These are phyloP conservation scores for Pongo abelii DNA, from an alignment of 2,113 vertebrate genomes.

Conservation along the genomic window DNA sequence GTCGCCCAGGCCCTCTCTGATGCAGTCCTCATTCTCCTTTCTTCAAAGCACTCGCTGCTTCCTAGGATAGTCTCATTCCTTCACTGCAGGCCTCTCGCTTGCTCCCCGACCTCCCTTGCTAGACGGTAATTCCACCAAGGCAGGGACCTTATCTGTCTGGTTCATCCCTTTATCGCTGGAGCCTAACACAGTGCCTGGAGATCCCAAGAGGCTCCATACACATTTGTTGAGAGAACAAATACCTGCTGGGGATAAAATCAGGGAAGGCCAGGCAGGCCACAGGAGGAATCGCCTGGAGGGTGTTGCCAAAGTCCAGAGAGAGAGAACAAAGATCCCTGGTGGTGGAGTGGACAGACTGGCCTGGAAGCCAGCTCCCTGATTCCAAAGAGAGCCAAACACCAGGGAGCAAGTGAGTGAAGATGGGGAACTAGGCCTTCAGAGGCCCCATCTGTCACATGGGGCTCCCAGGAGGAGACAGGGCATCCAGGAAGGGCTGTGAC, in stretches of 20 bases:
- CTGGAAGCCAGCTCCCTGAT: neutral
- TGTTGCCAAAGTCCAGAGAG: neutral
- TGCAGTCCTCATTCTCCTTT: too few species aligned
- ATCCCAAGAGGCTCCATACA: neutral
- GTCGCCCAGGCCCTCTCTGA: accelerated
- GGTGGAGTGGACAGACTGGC: too few species aligned
- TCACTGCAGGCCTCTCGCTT: neutral
- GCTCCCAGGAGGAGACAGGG: neutral
- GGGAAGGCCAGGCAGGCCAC: neutral
- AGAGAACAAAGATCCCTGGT: neutral
- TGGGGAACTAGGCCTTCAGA: neutral
- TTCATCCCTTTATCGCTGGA: neutral
- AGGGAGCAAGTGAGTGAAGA: neutral
- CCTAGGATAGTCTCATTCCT: neutral
- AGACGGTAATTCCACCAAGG: neutral
- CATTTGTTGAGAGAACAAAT: neutral
- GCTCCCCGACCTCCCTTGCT: neutral
- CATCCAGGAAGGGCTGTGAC: neutral
- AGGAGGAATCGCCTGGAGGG: neutral
- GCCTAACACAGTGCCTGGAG: neutral
- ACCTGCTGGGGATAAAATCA: neutral
- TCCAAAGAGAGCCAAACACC: neutral
- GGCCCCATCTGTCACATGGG: neutral
- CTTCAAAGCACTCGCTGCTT: accelerated
- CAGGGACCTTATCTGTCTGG: neutral